Evolutionary conservation across 2,888 invertebrate genomes (phyloP), one percentile per base, ranked within the genome.

Genomic region (Cybosia mesomella): DNA sequence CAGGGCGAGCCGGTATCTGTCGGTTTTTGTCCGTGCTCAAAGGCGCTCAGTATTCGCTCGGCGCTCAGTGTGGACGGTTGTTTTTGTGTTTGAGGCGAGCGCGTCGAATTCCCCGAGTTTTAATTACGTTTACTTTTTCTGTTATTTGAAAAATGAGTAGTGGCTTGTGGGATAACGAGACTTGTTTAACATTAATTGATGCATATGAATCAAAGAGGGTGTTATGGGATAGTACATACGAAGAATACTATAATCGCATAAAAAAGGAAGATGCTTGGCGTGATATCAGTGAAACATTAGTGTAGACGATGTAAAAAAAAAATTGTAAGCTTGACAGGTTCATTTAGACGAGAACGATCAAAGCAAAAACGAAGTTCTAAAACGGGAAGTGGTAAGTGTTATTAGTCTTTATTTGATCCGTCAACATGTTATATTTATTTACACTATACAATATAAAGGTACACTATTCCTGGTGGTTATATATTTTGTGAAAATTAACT

Each of bases 1-100:
- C 66, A 66, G n/a, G n/a, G n/a, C n/a, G n/a, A n/a, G n/a, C n/a
- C n/a, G n/a, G n/a, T n/a, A n/a, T n/a, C n/a, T n/a, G n/a, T n/a
- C n/a, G 70, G 69, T 69, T 69, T 69, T 63, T 69, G 68, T 65
- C 66, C 61, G 66, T 28, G 66, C 66, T 67, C 61, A 67, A 67
- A 67, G 57, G 61, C 66, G 66, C 61, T 67, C 66, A 67, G 61
- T 61, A 66, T 66, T 61, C 61, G 61, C 66, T 61, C 61, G 61
- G 61, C 66, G 61, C 66, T 66, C 64, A 64, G 57, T 64, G 61
- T 61, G 66, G 61, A 61, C 43, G 28, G 28, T 60, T 66, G 66
- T 59, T 66, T 66, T 66, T 60, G 53, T 53, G 34, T 59, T 66
- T 66, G 34, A 59, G 53, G 28, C 62, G 58, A 58, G 60, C 62